Conservation (phyloP, 2,888 invertebrate genomes). For the Agrochola litura region DNA sequence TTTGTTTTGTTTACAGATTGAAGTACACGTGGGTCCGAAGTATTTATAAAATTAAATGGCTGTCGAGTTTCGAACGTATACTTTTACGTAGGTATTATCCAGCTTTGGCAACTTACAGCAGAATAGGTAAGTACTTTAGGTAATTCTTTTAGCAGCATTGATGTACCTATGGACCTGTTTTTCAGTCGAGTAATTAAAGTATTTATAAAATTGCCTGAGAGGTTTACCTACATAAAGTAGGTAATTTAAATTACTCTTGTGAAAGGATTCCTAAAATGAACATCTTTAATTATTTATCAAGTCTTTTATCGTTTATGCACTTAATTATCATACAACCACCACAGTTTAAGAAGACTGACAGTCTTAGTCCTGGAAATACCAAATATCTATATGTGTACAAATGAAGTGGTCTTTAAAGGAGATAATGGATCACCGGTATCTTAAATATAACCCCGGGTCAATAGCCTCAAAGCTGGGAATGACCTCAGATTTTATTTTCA, state of each 20-base stretch:
- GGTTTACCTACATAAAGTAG: slow-evolving; percentile 3
- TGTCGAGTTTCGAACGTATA: slow-evolving; percentile 5
- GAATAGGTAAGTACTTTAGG: neutral
- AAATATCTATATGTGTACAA: neutral
- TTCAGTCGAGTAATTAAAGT: neutral
- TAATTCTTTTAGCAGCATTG: slow-evolving; percentile 8
- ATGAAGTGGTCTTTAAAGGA: neutral
- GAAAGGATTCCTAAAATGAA: neutral
- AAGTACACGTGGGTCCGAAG: slow-evolving; percentile 39
- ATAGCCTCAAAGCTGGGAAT: slow-evolving; percentile 12
- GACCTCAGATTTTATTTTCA: slow-evolving; percentile 34
- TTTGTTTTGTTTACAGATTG: slow-evolving; percentile 57
- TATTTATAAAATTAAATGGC: slow-evolving; percentile 44
- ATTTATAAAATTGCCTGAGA: slow-evolving; percentile 3
- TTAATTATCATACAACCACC: neutral
- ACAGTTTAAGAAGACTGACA: neutral
- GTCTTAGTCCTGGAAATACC: neutral
- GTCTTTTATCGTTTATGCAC: neutral
- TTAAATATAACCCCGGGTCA: neutral
- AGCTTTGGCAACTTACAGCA: neutral
- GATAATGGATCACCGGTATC: slow-evolving; percentile 20
- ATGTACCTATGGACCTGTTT: neutral
- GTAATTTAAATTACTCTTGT: slow-evolving; percentile 1
- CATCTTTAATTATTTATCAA: neutral
- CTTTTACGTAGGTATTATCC: slow-evolving; percentile 11